These are phyloP conservation scores for Phengaris arion DNA, from an alignment of 2,888 invertebrate genomes.

Conservation along the genomic window DNA sequence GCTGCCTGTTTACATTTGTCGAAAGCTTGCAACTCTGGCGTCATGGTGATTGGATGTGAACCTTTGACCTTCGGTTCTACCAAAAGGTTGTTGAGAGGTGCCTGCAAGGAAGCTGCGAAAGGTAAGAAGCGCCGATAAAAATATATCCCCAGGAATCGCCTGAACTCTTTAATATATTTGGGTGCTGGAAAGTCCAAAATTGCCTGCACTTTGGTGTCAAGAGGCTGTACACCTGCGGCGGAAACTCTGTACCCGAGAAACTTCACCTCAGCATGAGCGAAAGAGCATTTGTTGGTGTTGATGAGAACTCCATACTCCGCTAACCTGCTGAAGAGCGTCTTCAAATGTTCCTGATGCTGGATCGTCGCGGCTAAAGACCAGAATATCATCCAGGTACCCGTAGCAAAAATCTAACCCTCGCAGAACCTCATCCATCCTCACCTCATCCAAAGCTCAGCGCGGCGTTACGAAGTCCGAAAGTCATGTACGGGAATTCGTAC, in stretches of 20 bases:
- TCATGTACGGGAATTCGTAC: conserved; percentile 3
- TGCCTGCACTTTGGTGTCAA: neutral
- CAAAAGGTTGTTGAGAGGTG: conserved; percentile 3
- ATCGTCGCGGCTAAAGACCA: neutral
- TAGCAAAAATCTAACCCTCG: neutral
- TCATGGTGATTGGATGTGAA: conserved; percentile 41
- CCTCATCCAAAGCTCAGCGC: neutral
- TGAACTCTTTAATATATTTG: neutral
- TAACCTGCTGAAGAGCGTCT: too few relatives aligned
- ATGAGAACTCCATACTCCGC: too few relatives aligned
- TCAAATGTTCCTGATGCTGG: neutral
- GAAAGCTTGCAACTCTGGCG: conserved; percentile 41
- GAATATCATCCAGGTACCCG: neutral
- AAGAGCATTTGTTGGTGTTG: too few relatives aligned
- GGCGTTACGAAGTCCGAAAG: neutral
- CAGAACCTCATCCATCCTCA: too few relatives aligned
- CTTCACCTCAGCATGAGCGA: conserved; percentile 22
- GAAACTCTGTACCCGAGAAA: conserved; percentile 23
- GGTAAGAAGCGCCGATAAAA: conserved; percentile 24
- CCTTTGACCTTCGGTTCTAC: conserved; percentile 37
- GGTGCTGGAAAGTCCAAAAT: conserved; percentile 18
- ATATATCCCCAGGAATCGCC: conserved; percentile 24
- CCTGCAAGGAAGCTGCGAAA: neutral
- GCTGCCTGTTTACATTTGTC: conserved; percentile 33
- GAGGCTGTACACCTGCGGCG: neutral